Base-by-base conservation (phyloP, 1,140 invertebrate species). In the Eulimnadia texana region DNA sequence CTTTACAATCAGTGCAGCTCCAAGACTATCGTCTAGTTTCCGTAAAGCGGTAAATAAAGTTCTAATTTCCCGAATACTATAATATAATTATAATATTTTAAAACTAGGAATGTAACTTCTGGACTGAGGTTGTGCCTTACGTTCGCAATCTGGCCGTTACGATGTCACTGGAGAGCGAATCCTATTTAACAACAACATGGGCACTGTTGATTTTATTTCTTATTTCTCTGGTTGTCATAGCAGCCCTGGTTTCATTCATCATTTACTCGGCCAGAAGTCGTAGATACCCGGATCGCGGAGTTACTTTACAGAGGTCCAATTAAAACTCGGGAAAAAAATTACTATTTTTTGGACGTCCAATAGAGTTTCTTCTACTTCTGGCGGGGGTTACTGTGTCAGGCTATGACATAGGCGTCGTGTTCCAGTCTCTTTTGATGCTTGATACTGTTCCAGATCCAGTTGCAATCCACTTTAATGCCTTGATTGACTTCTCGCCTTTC, bases 251-350 rank as follows among this genome's bases (percentile, higher is more conserved):
- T 6, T 57, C 20, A 11, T 13, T 57, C 27, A 57, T 57, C 6
- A 6, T 33, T 9, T 33, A 22, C 3, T 28, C 27, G 27, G 33
- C 27, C 27, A 23, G 55, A 20, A 27, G 33, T 28, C 55, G 55
- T 33, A 23, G 55, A 57, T 57, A 57, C 29, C 55, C 55, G 2
- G 55, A 57, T 13, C 23, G 55, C 16, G 55, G 55, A 29, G 55
- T 33, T 3, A 33, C 33, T 33, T 20, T 57, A 33, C 55, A 57
- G 16, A 27, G 55, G 0, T 29, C 27, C 25, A 55, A 2, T 55
- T 55, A 23, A 55, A 11, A 55, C 33, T 42, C 33, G 33, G 33
- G 33, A 42, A 42, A 42, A 42, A 16, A 42, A 42, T 42, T 42
- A 42, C 33, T 42, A 42, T 9, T 42, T 9, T 16, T 42, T 42